Evolutionary conservation across 1,140 invertebrate species (phyloP), one percentile per base, ranked within the genome.

Genomic region (Agraylea sexmaculata): DNA sequence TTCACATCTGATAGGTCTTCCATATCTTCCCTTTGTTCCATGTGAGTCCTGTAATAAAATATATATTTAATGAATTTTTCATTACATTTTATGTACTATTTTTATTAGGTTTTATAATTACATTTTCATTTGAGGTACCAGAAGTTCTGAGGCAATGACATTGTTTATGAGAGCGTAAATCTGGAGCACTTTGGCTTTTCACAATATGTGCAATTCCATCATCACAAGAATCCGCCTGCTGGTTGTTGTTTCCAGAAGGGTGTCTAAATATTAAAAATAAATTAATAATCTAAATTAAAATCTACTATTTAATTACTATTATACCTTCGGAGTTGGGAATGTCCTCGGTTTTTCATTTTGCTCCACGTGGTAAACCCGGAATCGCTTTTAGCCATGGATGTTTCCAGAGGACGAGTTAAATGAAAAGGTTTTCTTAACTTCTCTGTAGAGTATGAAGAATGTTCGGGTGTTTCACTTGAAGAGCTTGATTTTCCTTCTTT

Each of bases 351-450:
- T 60, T 83, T 83, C 47, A 87, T 60, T 57, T 87, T 87, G 60
- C 80, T 81, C 83, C 83, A 83, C 4, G 84, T 85, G 30, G 83
- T 87, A 53, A 83, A 80, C 45, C 78, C 78, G 38, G 79, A 78
- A 55, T 88, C 84, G 23, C 84, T 87, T 54, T 78, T 78, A 32
- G 79, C 79, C 81, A 89, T 86, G 40, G 80, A 82, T 36, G 73
- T 70, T 52, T 81, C 76, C 58, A 80, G 51, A 52, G 68, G 40
- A 6, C 43, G 28, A 32, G 52, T 50, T 2, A 53, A 37, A 11
- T 41, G 37, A 41, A 45, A 48, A 17, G 43, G 46, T 37, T 44
- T 32, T 7, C 41, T 32, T 28, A 44, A 32, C 30, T 47, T 38
- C 37, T 42, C 25, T 6, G 31, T 42, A n/a, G 42, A 43, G 19